Conservation (phyloP, 2,888 invertebrate species). For the Morinoia aosen region DNA sequence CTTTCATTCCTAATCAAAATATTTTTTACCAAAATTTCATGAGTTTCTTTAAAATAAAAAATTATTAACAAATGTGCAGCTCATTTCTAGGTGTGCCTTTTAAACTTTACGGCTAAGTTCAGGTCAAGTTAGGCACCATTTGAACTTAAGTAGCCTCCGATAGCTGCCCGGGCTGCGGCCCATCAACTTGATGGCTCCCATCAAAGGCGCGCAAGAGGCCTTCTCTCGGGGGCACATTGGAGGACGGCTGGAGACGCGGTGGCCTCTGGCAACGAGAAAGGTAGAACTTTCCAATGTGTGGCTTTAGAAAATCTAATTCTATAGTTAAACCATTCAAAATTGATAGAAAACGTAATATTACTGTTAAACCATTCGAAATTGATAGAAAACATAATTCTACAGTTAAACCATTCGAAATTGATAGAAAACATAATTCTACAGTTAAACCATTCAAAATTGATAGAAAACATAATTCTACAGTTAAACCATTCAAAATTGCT, state of each 20-base stretch:
- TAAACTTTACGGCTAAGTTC: background rate
- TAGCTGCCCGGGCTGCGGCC: background rate
- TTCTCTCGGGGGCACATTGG: no score
- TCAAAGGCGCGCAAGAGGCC: background rate
- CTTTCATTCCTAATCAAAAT: background rate
- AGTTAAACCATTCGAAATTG: no score
- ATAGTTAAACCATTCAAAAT: no score
- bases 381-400: no score
- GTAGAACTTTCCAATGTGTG: no score
- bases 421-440: no score
- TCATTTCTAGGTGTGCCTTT: background rate
- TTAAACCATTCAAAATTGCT: no score
- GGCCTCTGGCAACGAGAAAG: background rate
- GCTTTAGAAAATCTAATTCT: no score
- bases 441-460: no score
- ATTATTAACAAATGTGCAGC: background rate
- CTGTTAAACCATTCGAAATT: no score
- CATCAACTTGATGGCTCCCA: constrained; percentile 10
- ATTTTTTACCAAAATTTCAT: background rate
- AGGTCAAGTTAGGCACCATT: background rate
- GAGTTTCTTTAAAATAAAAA: background rate
- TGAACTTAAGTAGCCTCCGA: background rate
- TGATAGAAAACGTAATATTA: no score
- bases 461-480: no score
- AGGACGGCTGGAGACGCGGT: background rate